phyloP scores from a whole-genome alignment of 2,888 invertebrate species.

The Brenthis ino region DNA sequence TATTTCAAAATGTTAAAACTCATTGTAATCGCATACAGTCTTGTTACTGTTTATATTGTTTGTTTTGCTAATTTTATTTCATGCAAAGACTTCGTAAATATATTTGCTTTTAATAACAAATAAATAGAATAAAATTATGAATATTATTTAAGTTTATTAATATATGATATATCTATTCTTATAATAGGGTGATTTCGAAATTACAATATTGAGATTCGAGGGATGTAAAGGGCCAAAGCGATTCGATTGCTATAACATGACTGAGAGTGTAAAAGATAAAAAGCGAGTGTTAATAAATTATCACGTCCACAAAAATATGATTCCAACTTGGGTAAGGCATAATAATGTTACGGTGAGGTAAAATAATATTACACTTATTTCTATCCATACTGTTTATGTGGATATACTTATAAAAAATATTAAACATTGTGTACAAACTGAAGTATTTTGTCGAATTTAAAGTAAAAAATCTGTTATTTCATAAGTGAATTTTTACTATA shows the following conservation, averaged over 20 bases:
- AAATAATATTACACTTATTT: too few species aligned
- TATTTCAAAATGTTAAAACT: slow-evolving; percentile 24
- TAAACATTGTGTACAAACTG: too few species aligned
- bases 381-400: too few species aligned
- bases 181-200: slow-evolving; percentile 49
- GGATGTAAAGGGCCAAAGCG: slow-evolving; percentile 52
- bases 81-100: slow-evolving; percentile 25
- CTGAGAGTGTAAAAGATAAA: slow-evolving; percentile 30
- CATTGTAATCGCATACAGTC: slow-evolving; percentile 6
- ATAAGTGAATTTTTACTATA: too few species aligned
- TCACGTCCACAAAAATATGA: slow-evolving; percentile 40
- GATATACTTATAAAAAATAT: too few species aligned
- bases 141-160: too few species aligned
- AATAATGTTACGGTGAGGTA: too few species aligned
- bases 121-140: too few species aligned
- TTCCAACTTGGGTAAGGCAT: slow-evolving; percentile 41
- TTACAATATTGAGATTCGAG: slow-evolving; percentile 39
- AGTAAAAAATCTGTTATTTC: too few species aligned
- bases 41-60: slow-evolving; percentile 14
- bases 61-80: slow-evolving; percentile 3
- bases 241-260: slow-evolving; percentile 43
- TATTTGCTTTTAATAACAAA: background rate
- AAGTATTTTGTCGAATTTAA: too few species aligned
- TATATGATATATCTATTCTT: too few species aligned
- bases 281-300: slow-evolving; percentile 38